These are phyloP conservation scores for Lonchura striata DNA, from an alignment of 2,113 vertebrate species.

Conservation along the genomic window DNA sequence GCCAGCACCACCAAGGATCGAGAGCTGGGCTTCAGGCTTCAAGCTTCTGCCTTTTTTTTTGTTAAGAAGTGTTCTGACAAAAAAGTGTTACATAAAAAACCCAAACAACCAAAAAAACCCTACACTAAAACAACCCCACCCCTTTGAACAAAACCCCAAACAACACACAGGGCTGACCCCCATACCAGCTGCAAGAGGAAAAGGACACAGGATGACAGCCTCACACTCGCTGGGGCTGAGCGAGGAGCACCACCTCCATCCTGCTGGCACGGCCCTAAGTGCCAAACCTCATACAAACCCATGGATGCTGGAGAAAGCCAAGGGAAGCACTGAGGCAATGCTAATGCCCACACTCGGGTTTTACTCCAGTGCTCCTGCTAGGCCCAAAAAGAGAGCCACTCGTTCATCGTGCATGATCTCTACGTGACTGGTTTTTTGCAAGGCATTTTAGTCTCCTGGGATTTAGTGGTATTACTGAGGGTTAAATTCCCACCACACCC, in stretches of 20 bases:
- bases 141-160: neutral
- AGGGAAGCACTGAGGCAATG: neutral
- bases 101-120: neutral
- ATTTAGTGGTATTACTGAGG: constrained; percentile 10
- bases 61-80: neutral
- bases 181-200: neutral
- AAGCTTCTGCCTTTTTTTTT: neutral
- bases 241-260: neutral
- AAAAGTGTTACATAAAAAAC: neutral
- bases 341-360: neutral
- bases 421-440: neutral
- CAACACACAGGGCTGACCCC: neutral
- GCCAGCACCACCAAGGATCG: fast-evolving
- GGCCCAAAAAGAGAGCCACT: neutral
- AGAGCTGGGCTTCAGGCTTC: neutral
- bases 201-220: neutral
- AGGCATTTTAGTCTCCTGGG: neutral
- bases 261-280: fast-evolving
- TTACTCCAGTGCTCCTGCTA: neutral
- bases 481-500: constrained; percentile 48
- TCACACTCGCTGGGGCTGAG: fast-evolving
- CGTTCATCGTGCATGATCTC: neutral
- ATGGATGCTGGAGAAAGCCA: fast-evolving
- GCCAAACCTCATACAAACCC: neutral
- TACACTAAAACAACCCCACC: neutral